Percentiles rank a stretch among this genome's conserved stretches.
These are phyloP conservation scores for Hoplostethus mediterraneus DNA, from an alignment of 2,797 vertebrate genomes.

Conservation along the genomic window DNA sequence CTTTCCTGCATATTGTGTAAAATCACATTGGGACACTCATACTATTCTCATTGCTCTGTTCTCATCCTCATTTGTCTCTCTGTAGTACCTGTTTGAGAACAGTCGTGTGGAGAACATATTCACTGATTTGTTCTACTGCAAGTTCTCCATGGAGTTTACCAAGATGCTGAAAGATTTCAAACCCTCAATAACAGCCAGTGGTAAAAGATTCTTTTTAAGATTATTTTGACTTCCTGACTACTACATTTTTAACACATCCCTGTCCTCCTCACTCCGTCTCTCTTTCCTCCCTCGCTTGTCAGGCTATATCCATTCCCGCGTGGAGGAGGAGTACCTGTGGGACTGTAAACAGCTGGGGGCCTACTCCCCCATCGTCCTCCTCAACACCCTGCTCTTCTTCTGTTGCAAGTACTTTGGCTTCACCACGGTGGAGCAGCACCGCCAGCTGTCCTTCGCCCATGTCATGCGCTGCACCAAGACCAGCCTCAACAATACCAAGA, in stretches of 20 bases:
- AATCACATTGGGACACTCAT: neutral
- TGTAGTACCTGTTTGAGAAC: constrained; percentile 96
- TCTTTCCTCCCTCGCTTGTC: constrained; percentile 14
- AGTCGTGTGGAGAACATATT: constrained; percentile 99
- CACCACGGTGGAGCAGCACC: constrained; percentile 92
- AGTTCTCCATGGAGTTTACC: constrained; percentile 94
- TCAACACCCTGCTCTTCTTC: constrained; percentile 98
- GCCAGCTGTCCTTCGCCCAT: constrained; percentile 95
- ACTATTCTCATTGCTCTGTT: too few relatives aligned
- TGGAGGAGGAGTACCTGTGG: constrained; percentile 98
- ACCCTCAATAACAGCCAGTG: constrained; percentile 91
- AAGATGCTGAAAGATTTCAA: constrained; percentile 92
- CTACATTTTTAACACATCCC: neutral
- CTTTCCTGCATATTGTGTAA: too few relatives aligned
- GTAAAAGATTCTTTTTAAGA: constrained; percentile 79
- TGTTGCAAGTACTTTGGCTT: constrained; percentile 97
- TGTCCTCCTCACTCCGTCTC: neutral
- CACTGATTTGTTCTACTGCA: constrained; percentile 94
- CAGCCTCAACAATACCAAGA: constrained; percentile 89
- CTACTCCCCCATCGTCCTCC: constrained; percentile 96
- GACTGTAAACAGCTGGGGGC: constrained; percentile 98
- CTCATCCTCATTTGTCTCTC: neutral
- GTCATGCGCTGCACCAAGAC: constrained; percentile 95
- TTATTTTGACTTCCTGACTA: neutral
- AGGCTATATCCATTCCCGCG: constrained; percentile 95